These are phyloP conservation scores for Euphydryas editha DNA, from an alignment of 2,888 invertebrate species.

Conservation along the genomic window DNA sequence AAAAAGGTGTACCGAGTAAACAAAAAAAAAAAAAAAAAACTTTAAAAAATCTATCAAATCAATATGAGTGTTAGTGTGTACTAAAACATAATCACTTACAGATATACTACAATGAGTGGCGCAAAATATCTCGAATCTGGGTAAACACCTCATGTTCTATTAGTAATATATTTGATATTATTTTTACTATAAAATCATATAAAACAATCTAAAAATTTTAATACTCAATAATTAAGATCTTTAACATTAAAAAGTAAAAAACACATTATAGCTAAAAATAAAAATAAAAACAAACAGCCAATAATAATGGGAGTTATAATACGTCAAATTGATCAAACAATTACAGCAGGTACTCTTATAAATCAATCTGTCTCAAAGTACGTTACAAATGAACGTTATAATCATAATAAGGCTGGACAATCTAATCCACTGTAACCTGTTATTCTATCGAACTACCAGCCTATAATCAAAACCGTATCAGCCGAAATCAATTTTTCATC, in stretches of 20 bases:
- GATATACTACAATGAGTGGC: too few relatives aligned
- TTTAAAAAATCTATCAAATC: too few relatives aligned
- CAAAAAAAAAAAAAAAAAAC: too few relatives aligned
- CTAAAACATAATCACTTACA: too few relatives aligned
- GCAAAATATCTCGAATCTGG: too few relatives aligned
- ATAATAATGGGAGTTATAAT: background rate
- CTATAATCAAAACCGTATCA: slow-evolving; percentile 81
- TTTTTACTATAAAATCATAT: too few relatives aligned
- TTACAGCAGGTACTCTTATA: slow-evolving; percentile 12
- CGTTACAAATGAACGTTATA: slow-evolving; percentile 19
- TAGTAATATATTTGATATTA: too few relatives aligned
- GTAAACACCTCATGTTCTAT: too few relatives aligned
- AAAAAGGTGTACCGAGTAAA: too few relatives aligned
- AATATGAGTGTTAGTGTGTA: too few relatives aligned
- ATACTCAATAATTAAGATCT: background rate
- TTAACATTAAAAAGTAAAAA: background rate
- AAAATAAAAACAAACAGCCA: slow-evolving; percentile 8
- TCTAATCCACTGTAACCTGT: slow-evolving; percentile 51
- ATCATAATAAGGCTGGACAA: slow-evolving; percentile 30
- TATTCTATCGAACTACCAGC: slow-evolving; percentile 77
- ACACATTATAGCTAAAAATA: too few relatives aligned
- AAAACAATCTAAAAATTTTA: too few relatives aligned
- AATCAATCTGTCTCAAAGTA: slow-evolving; percentile 28
- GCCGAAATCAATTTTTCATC: slow-evolving; percentile 81
- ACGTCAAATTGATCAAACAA: slow-evolving; percentile 4